phyloP scores from a whole-genome alignment of 2,797 vertebrate species.

The Squalus acanthias region DNA sequence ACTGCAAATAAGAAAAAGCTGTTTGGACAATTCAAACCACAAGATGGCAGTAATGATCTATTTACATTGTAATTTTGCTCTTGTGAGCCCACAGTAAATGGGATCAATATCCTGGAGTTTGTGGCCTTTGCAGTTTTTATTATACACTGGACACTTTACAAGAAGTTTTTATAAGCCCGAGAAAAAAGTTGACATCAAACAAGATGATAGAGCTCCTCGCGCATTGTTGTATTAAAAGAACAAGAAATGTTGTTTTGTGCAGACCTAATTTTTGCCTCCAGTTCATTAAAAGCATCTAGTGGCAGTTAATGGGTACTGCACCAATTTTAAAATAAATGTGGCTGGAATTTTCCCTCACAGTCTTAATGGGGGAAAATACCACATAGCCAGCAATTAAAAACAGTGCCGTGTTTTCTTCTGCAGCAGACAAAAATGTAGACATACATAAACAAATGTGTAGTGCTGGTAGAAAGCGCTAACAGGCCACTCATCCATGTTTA shows the following conservation, averaged over 20 bases:
- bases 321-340: not conserved
- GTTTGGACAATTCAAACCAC: constrained; percentile 2
- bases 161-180: not conserved
- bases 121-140: not conserved
- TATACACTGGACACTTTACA: not conserved
- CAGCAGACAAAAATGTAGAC: not conserved
- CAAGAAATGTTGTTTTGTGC: not conserved
- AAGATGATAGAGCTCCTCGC: not conserved
- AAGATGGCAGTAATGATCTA: constrained; percentile 20
- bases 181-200: not conserved
- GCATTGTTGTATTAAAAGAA: not conserved
- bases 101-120: not conserved
- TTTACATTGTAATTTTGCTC: not conserved
- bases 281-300: too few species aligned
- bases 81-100: not conserved
- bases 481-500: not conserved
- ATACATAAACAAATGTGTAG: not conserved
- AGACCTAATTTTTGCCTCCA: not conserved
- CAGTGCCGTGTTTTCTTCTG: not conserved
- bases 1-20: not conserved
- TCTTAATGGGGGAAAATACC: not conserved
- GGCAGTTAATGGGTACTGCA: not conserved
- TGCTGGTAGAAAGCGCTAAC: not conserved
- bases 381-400: not conserved
- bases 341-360: not conserved